These are phyloP conservation scores for Petaurus breviceps DNA, from an alignment of 2,113 vertebrate genomes.

Conservation along the genomic window DNA sequence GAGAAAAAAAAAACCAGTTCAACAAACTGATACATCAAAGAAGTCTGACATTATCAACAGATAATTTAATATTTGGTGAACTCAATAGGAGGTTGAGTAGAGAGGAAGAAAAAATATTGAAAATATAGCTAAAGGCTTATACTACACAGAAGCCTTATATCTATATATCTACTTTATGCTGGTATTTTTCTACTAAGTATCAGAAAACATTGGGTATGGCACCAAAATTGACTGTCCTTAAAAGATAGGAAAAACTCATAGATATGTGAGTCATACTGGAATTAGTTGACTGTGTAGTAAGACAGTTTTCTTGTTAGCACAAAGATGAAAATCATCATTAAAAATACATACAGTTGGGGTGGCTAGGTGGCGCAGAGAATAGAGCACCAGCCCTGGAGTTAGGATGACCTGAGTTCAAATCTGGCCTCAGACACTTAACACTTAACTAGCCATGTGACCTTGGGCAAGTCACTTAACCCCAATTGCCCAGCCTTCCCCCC, in stretches of 20 bases:
- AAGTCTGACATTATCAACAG: no score
- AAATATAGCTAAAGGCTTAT: background rate
- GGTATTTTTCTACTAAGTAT: background rate
- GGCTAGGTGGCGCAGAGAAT: no score
- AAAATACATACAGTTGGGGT: background rate
- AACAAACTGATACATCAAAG: no score
- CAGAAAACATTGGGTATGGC: background rate
- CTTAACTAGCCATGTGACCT: no score
- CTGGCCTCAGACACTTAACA: no score
- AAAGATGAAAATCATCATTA: background rate
- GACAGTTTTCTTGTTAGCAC: background rate
- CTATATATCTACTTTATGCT: background rate
- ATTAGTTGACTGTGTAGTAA: background rate
- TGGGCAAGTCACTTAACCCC: no score
- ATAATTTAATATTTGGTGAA: no score
- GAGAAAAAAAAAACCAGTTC: no score
- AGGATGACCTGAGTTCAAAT: no score
- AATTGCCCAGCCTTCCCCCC: no score
- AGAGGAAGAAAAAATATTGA: background rate
- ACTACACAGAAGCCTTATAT: background rate
- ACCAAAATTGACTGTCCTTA: background rate
- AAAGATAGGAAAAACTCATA: background rate
- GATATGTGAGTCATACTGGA: no score
- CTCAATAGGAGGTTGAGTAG: background rate
- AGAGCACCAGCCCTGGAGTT: no score